Conservation (phyloP, 2,888 invertebrate species). For the Osedax frankpressi region DNA sequence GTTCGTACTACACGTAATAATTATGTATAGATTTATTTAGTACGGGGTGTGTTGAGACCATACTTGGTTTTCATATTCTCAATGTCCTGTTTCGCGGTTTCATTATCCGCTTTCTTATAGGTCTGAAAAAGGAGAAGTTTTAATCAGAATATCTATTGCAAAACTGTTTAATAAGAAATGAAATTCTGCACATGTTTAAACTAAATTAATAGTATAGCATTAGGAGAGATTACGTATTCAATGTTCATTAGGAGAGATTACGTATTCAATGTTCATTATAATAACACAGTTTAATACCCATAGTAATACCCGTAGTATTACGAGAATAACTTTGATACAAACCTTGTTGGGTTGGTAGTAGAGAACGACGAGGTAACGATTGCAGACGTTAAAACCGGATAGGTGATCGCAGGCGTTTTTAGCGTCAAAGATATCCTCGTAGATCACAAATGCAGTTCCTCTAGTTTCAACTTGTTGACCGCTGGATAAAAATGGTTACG, state of each 20-base stretch:
- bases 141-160: too few species aligned
- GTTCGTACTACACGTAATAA: too few species aligned
- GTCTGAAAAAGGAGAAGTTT: constrained; percentile 54
- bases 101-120: constrained; percentile 83
- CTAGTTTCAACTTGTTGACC: constrained; percentile 94
- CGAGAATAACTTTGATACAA: constrained; percentile 21
- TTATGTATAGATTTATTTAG: constrained; percentile 7
- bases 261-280: neutral
- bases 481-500: too few species aligned
- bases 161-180: too few species aligned
- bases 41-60: constrained; percentile 55
- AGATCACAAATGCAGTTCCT: constrained; percentile 97
- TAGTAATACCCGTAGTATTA: neutral
- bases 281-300: neutral
- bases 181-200: neutral
- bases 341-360: constrained; percentile 71
- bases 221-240: neutral
- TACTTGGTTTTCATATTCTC: constrained; percentile 89
- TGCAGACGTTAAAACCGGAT: constrained; percentile 96
- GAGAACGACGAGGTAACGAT: constrained; percentile 91
- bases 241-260: neutral
- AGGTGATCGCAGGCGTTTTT: constrained; percentile 99
- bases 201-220: neutral
- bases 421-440: constrained; percentile 99
- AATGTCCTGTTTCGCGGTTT: constrained; percentile 57